Percentiles rank a stretch among this genome's conserved stretches.
Conservation (phyloP, 2,113 vertebrate genomes). For the Aegithalos caudatus region DNA sequence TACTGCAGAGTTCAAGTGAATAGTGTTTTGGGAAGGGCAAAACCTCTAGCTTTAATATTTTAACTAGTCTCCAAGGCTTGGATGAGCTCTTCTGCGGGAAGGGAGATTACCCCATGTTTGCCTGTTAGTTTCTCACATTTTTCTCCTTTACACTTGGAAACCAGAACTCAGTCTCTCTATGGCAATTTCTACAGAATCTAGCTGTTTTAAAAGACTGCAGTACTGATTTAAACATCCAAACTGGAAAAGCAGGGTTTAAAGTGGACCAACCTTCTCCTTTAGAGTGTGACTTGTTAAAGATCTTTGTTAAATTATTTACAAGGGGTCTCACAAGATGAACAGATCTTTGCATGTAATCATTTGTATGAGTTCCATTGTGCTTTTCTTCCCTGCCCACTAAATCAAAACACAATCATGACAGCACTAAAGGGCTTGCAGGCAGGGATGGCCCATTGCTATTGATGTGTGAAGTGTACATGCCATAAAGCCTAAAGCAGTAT, state of each 20-base stretch:
- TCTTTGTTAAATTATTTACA: conserved; percentile 16
- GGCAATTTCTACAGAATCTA: background rate
- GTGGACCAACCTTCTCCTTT: background rate
- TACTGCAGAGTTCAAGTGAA: background rate
- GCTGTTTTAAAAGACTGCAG: background rate
- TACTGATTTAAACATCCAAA: background rate
- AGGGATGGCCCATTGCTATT: background rate
- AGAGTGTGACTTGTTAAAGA: background rate
- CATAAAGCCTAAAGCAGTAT: background rate
- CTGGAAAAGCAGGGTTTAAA: background rate
- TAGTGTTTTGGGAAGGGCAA: background rate
- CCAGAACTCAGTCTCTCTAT: background rate
- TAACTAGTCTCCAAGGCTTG: background rate
- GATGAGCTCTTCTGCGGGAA: background rate
- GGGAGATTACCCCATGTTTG: background rate
- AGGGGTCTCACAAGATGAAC: background rate
- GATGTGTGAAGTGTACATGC: background rate
- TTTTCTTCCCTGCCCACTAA: background rate
- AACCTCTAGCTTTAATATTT: background rate
- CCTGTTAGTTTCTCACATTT: conserved; percentile 24
- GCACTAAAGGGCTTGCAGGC: background rate
- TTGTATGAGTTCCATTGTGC: background rate
- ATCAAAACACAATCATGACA: background rate
- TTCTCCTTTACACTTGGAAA: conserved; percentile 5
- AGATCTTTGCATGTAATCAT: background rate